These are phyloP conservation scores for Neoaliturus tenellus DNA, from an alignment of 2,888 invertebrate genomes.

Conservation along the genomic window DNA sequence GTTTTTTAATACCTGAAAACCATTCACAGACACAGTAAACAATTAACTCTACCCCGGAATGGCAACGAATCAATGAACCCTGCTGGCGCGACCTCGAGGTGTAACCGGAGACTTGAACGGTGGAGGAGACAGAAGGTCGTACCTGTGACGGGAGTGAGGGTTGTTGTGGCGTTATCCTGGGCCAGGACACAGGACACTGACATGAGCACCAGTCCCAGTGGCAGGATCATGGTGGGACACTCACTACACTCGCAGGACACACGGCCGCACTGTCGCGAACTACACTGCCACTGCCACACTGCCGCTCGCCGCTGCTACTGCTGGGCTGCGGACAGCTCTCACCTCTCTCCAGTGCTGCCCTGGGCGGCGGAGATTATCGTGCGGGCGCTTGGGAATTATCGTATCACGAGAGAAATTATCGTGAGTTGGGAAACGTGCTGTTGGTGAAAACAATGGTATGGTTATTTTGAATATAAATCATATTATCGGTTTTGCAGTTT, in stretches of 20 bases:
- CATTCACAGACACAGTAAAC: too few relatives aligned
- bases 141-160: neutral
- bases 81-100: too few relatives aligned
- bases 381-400: neutral
- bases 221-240: conserved; percentile 26
- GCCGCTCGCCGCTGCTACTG: neutral
- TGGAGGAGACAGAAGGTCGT: neutral
- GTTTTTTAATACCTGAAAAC: too few relatives aligned
- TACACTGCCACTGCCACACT: neutral
- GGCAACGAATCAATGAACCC: too few relatives aligned
- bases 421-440: too few relatives aligned
- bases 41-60: too few relatives aligned
- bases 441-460: too few relatives aligned
- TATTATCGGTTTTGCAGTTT: too few relatives aligned
- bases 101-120: conserved; percentile 3
- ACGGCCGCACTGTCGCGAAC: neutral
- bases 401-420: neutral
- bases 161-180: neutral
- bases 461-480: too few relatives aligned
- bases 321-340: neutral
- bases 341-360: neutral
- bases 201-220: neutral
- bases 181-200: conserved; percentile 26
- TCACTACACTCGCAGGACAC: neutral
- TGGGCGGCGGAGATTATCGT: neutral